Percentiles rank a stretch among this genome's conserved stretches.
phyloP scores from a whole-genome alignment of 2,888 invertebrate genomes.

The Conops quadrifasciatus region DNA sequence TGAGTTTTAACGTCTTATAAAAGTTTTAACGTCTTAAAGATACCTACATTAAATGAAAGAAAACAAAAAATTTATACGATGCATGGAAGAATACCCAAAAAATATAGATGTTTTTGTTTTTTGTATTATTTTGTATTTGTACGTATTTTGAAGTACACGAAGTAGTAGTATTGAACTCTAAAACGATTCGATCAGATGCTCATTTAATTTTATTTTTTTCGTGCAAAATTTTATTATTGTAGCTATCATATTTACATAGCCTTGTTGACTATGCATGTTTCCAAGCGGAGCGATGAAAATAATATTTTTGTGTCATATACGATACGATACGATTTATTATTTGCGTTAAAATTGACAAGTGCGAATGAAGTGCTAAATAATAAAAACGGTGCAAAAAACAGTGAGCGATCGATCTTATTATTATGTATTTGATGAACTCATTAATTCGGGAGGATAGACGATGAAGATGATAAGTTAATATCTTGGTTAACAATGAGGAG shows the following conservation, averaged over 20 bases:
- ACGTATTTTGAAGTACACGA: background rate
- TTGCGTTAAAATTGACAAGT: constrained; percentile 19
- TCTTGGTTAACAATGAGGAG: constrained; percentile 17
- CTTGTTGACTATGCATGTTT: too few species aligned
- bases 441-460: background rate
- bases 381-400: background rate
- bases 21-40: background rate
- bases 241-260: background rate
- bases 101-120: background rate
- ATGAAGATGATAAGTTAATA: background rate
- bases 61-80: background rate
- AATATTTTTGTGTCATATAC: background rate
- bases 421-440: constrained; percentile 23
- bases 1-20: background rate
- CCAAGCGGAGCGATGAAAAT: too few species aligned
- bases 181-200: background rate
- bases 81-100: background rate
- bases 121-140: background rate
- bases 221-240: background rate
- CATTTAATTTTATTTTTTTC: background rate
- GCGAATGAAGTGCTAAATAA: constrained; percentile 13
- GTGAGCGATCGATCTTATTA: constrained; percentile 15
- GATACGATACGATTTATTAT: background rate
- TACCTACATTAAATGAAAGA: background rate
- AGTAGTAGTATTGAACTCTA: background rate